phyloP scores from a whole-genome alignment of 1,140 invertebrate genomes.

The Saccostrea cuccullata region DNA sequence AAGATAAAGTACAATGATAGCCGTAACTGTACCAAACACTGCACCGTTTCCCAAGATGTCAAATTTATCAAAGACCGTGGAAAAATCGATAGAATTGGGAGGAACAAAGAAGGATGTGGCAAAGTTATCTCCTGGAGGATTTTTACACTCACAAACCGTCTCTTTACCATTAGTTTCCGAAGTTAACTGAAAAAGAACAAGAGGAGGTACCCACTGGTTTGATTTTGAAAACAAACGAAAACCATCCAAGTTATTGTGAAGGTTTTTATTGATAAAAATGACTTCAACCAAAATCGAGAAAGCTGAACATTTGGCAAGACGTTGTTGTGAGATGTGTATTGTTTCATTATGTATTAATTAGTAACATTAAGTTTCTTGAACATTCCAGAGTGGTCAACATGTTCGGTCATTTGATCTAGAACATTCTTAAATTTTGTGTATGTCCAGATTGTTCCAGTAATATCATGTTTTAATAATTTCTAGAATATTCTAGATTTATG shows the following conservation, averaged over 20 bases:
- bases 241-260: background rate
- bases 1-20: constrained; percentile 74
- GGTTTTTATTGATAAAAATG: background rate
- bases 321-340: too few species aligned
- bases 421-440: too few species aligned
- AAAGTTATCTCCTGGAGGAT: constrained; percentile 51
- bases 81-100: constrained; percentile 80
- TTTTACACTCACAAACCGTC: constrained; percentile 46
- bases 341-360: too few species aligned
- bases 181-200: constrained; percentile 46
- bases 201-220: background rate
- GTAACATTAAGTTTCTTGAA: too few species aligned
- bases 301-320: too few species aligned
- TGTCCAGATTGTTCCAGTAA: too few species aligned
- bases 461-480: too few species aligned
- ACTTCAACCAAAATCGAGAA: too few species aligned
- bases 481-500: too few species aligned
- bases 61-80: constrained; percentile 77
- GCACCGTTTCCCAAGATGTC: constrained; percentile 62
- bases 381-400: too few species aligned
- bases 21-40: constrained; percentile 73
- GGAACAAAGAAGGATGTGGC: constrained; percentile 75
- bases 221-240: background rate
- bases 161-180: constrained; percentile 3
- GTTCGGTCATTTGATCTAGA: too few species aligned